Evolutionary conservation across 2,888 invertebrate genomes (phyloP), one percentile per base, ranked within the genome.

Genomic region (Eucriotettix oculatus): DNA sequence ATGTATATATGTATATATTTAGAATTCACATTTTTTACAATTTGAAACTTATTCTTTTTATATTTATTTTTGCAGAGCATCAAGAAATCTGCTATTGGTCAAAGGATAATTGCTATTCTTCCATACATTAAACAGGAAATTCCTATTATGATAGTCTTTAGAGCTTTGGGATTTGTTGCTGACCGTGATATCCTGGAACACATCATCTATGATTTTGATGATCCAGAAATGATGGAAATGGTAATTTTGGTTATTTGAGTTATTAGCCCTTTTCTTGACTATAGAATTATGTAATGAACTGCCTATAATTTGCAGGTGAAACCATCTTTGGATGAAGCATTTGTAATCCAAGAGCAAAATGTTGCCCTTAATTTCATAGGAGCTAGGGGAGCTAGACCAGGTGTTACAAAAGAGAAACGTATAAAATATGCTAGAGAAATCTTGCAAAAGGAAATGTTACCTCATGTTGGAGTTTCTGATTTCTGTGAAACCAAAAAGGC

Each of bases 221-320:
- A 99, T 76, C 98, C 96, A 10, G 99, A 99, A 79, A 98, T 99
- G 97, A 99, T 99, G 98, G 99, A 99, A 82, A 98, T 99, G 97
- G 97, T 77, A 41, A 48, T 48, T n/a, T 48, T 48, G 9, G 9
- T 5, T 48, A 5, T 48, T 9, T 48, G 2, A n/a, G 14, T 48
- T 48, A 48, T n/a, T 48, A 48, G n/a, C 12, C 48, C n/a, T 54
- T 7, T 54, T 16, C 12, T 12, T 54, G 2, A 5, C 54, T 5
- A 7, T 9, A 12, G 54, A 12, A 16, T 16, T 29, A 16, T 16
- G 16, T 10, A 17, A 11, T 16, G 29, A 54, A 9, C 29, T 17
- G 12, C n/a, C 17, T 42, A 10, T 59, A 29, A 56, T 56, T 65
- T 64, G 16, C 59, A 74, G 78, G 78, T 96, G 0, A 99, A 99